Conservation (phyloP, 2,888 invertebrate species). For the Lamproptera curius region DNA sequence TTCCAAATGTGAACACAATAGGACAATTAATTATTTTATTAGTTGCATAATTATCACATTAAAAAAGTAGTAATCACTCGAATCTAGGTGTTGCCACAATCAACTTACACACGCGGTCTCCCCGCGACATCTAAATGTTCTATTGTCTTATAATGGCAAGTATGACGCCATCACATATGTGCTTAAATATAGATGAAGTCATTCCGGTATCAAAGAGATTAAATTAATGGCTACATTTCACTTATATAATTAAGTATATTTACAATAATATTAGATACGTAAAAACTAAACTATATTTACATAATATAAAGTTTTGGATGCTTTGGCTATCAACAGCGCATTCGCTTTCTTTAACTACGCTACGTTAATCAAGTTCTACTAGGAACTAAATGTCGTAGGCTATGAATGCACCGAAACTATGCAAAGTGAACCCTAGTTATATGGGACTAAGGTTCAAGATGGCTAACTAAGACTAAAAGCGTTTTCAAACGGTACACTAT, state of each 20-base stretch:
- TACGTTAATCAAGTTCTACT: constrained; percentile 40
- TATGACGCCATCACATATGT: constrained; percentile 3
- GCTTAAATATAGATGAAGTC: neutral
- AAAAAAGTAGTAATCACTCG: neutral
- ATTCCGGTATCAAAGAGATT: constrained; percentile 10
- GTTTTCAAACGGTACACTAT: constrained; percentile 11
- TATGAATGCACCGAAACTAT: constrained; percentile 34
- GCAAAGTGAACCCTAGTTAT: constrained; percentile 12
- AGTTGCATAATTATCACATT: too few relatives aligned
- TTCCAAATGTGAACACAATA: too few relatives aligned
- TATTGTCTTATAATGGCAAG: constrained; percentile 22
- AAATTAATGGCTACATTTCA: constrained; percentile 31
- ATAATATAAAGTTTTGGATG: constrained; percentile 65
- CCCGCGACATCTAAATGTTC: constrained; percentile 5
- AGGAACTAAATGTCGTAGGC: constrained; percentile 45
- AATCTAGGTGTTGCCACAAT: constrained; percentile 11
- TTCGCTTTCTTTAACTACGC: constrained; percentile 36
- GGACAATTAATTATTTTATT: too few relatives aligned
- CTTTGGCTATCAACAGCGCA: constrained; percentile 73
- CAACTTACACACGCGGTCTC: neutral
- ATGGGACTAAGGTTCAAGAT: constrained; percentile 15
- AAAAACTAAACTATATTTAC: constrained; percentile 52
- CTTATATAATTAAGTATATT: constrained; percentile 30
- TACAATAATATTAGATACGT: constrained; percentile 28
- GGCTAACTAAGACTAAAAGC: constrained; percentile 18